These are phyloP conservation scores for Glyptemys insculpta DNA, from an alignment of 2,797 vertebrate genomes.

Conservation along the genomic window DNA sequence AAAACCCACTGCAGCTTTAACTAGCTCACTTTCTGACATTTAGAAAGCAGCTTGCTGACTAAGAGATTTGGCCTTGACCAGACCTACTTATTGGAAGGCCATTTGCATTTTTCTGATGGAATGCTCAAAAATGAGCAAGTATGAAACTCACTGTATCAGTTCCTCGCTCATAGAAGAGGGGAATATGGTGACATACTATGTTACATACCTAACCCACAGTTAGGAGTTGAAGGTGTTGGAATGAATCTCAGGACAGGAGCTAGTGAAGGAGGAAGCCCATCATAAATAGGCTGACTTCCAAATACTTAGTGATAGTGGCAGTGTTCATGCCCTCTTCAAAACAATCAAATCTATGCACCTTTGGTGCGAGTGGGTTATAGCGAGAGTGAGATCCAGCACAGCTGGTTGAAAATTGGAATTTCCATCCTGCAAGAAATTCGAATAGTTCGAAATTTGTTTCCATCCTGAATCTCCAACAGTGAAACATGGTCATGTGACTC, in stretches of 20 bases:
- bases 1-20: background rate
- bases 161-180: background rate
- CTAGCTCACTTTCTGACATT: background rate
- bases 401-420: background rate
- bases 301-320: background rate
- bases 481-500: background rate
- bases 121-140: background rate
- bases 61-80: background rate
- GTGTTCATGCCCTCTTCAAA: background rate
- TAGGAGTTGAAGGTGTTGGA: background rate
- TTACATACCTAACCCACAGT: too few relatives aligned
- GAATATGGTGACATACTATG: background rate
- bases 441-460: background rate
- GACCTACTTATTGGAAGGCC: background rate
- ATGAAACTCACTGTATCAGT: background rate
- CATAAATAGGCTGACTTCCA: background rate
- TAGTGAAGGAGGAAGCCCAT: background rate
- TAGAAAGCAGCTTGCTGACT: background rate
- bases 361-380: background rate
- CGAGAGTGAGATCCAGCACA: background rate
- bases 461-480: background rate
- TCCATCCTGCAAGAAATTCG: background rate
- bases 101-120: background rate
- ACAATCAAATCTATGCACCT: background rate
- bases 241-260: background rate